These are phyloP conservation scores for Stomatorhinus ivindoensis DNA, from an alignment of 2,113 vertebrate genomes.

Conservation along the genomic window DNA sequence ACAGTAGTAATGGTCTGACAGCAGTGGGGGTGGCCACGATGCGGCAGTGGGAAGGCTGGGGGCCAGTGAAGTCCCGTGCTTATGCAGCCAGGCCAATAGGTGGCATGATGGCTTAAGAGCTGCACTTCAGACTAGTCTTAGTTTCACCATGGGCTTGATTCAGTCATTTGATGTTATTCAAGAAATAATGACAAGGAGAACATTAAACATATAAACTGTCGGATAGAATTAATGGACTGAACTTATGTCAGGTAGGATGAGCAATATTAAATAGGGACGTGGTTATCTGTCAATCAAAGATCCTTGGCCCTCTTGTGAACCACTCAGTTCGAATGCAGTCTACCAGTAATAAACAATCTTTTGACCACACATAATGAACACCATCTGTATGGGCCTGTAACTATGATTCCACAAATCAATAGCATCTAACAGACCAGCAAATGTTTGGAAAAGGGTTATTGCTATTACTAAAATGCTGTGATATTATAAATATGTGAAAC, in stretches of 20 bases:
- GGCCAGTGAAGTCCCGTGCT: neutral
- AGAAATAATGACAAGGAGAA: neutral
- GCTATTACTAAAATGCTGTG: neutral
- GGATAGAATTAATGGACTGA: neutral
- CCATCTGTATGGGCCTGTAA: neutral
- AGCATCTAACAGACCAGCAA: neutral
- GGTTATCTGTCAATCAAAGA: neutral
- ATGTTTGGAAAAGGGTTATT: neutral
- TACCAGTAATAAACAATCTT: neutral
- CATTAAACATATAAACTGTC: neutral
- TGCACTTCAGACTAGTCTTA: neutral
- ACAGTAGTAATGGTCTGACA: neutral
- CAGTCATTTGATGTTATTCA: neutral
- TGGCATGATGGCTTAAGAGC: neutral
- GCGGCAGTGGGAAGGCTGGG: neutral
- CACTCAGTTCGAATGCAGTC: neutral
- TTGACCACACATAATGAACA: neutral
- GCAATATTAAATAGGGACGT: neutral
- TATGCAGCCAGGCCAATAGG: neutral
- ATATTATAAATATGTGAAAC: neutral
- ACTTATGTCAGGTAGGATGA: neutral
- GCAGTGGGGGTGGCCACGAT: neutral
- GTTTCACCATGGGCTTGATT: neutral
- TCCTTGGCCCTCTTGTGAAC: neutral
- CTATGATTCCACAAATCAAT: neutral